These are phyloP conservation scores for Porites evermanni DNA, from an alignment of 92 coral and sea anemone species.

Conservation along the genomic window DNA sequence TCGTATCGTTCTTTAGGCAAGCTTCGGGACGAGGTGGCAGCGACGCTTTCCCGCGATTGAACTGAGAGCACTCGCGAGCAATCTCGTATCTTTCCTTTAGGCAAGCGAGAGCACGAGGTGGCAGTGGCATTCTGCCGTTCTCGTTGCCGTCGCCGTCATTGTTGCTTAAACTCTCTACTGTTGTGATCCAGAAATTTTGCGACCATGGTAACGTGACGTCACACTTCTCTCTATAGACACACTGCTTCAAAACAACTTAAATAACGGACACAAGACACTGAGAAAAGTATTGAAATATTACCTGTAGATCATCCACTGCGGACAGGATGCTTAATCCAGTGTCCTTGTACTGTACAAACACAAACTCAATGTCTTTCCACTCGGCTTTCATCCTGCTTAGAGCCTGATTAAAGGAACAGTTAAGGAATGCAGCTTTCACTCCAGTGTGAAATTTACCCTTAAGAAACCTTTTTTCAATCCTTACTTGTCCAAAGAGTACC, in stretches of 20 bases:
- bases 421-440: neutral
- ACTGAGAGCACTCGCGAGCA: no score
- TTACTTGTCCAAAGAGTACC: neutral
- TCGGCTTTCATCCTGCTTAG: slow-evolving; percentile 85
- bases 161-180: no score
- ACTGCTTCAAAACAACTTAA: neutral
- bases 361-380: slow-evolving; percentile 91
- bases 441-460: no score
- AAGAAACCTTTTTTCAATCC: neutral
- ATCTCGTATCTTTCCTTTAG: no score
- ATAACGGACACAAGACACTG: neutral
- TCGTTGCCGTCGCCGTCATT: no score
- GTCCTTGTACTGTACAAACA: slow-evolving; percentile 93
- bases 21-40: no score
- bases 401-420: slow-evolving; percentile 60
- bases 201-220: neutral
- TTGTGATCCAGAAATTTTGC: no score
- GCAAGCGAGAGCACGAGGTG: no score
- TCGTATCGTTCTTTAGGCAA: no score
- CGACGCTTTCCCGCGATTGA: no score
- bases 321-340: slow-evolving; percentile 94
- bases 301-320: slow-evolving; percentile 98
- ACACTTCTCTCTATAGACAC: neutral
- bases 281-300: neutral
- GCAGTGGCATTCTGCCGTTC: no score